Percentiles rank a stretch among this genome's conserved stretches.
These are phyloP conservation scores for Canis aureus DNA, from an alignment of 2,113 vertebrate genomes.

Conservation along the genomic window DNA sequence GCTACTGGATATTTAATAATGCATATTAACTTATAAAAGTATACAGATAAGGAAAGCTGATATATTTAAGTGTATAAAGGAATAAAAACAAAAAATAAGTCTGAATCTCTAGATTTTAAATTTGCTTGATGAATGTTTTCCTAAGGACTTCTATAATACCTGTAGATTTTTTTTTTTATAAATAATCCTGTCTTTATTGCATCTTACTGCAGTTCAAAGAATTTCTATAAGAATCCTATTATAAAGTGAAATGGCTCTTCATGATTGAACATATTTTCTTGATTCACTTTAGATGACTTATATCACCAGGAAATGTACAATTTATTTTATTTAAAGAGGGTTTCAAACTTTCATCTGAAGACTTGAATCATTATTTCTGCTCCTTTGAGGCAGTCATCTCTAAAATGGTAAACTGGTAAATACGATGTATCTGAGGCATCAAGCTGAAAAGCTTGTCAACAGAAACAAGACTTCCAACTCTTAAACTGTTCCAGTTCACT, in stretches of 20 bases:
- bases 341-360: conserved; percentile 66
- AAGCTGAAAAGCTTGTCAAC: conserved; percentile 82
- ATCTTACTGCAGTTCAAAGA: neutral
- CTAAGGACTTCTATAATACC: neutral
- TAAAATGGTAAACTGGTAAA: conserved; percentile 80
- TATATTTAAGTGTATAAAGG: neutral
- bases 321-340: conserved; percentile 64
- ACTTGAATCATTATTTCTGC: conserved; percentile 8
- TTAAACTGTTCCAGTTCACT: conserved; percentile 81
- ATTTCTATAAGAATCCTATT: neutral
- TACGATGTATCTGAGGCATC: conserved; percentile 58
- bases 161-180: neutral
- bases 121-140: neutral
- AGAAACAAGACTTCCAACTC: conserved; percentile 75
- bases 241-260: neutral
- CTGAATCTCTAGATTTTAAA: neutral
- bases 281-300: neutral
- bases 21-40: neutral
- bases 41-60: neutral
- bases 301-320: neutral
- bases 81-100: neutral
- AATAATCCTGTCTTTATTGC: neutral
- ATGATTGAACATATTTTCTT: neutral
- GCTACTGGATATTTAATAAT: neutral
- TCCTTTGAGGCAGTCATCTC: conserved; percentile 56